A percentile compares a stretch with the other conserved stretches of the same genome.
These are phyloP conservation scores for Intellagama lesueurii DNA, from an alignment of 2,797 vertebrate genomes.

Conservation along the genomic window DNA sequence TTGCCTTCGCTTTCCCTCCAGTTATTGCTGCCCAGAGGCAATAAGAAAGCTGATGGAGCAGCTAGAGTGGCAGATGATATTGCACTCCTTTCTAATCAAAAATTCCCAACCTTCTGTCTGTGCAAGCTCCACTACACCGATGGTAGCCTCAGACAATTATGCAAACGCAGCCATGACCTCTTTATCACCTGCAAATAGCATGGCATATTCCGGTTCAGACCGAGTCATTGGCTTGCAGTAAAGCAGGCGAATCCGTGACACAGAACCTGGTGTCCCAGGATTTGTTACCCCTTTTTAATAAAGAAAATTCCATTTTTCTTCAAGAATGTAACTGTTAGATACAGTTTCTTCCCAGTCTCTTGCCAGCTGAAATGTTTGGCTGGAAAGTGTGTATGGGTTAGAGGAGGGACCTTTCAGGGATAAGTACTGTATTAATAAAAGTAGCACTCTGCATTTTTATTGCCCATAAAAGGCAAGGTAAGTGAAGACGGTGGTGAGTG, in stretches of 20 bases:
- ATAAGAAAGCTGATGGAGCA: neutral
- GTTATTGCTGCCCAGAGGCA: neutral
- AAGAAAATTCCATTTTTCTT: neutral
- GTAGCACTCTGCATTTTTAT: neutral
- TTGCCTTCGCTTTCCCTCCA: too few relatives aligned
- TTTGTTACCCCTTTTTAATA: neutral
- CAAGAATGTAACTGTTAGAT: neutral
- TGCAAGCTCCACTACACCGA: neutral
- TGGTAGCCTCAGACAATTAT: neutral
- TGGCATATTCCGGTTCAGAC: neutral
- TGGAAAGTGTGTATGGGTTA: neutral
- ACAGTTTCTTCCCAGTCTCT: neutral
- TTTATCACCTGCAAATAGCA: neutral
- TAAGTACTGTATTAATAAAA: neutral
- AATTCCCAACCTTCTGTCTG: neutral
- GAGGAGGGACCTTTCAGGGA: neutral
- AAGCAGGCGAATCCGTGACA: neutral
- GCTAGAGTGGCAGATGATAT: neutral
- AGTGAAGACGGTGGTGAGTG: neutral
- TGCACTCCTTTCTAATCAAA: neutral
- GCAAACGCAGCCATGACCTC: neutral
- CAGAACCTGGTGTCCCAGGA: neutral
- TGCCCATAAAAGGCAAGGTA: constrained; percentile 1
- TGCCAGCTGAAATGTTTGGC: neutral
- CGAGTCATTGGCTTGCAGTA: too few relatives aligned